Evolutionary conservation across 2,113 vertebrate species (phyloP).

Genomic region (Piprites chloris): DNA sequence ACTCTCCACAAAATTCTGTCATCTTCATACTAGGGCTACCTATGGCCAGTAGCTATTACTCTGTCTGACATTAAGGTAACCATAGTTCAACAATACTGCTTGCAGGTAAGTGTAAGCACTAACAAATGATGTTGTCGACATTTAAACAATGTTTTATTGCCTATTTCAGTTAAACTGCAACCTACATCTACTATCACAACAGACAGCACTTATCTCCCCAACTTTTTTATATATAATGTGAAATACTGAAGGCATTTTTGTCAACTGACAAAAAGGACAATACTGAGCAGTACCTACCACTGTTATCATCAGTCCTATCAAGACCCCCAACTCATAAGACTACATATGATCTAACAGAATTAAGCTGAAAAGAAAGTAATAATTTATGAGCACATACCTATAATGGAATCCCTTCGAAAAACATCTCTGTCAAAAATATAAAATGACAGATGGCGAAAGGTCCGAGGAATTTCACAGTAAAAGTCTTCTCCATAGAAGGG

Average conservation of each 20-base stretch:
- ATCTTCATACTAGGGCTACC: not conserved
- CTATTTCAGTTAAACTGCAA: not conserved
- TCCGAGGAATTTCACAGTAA: conserved; percentile 98
- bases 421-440: conserved; percentile 99
- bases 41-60: not conserved
- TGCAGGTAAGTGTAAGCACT: not conserved
- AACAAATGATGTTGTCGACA: not conserved
- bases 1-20: not conserved
- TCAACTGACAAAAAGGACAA: not conserved
- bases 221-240: not conserved
- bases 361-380: not conserved
- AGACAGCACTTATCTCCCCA: not conserved
- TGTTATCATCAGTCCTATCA: not conserved
- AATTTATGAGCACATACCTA: conserved; percentile 80
- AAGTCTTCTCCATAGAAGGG: conserved; percentile 99
- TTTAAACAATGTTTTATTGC: not conserved
- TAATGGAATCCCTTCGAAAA: conserved; percentile 98
- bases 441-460: conserved; percentile 95
- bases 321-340: not conserved
- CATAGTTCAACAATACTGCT: not conserved
- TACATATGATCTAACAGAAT: not conserved
- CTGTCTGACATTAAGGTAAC: not conserved
- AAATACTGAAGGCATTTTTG: not conserved
- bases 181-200: not conserved
- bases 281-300: not conserved